Percentiles rank a stretch among this genome's conserved stretches.
These are phyloP conservation scores for Anoplopoma fimbria DNA, from an alignment of 2,113 vertebrate species.

Conservation along the genomic window DNA sequence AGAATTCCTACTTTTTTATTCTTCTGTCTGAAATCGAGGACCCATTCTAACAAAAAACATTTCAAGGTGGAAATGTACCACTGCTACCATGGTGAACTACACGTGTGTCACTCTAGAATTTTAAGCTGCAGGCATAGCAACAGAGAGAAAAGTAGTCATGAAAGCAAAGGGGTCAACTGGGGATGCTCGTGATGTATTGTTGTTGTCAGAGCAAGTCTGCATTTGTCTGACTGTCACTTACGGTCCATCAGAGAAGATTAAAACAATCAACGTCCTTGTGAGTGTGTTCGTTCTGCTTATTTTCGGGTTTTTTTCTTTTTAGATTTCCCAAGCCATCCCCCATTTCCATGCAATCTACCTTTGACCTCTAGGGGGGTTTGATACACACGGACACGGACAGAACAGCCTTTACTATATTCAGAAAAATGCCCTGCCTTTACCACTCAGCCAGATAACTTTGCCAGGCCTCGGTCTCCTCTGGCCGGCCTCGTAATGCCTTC, in stretches of 20 bases:
- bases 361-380: too few relatives aligned
- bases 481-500: conserved; percentile 50
- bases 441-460: conserved; percentile 37
- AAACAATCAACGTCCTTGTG: conserved; percentile 17
- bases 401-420: background rate
- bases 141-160: background rate
- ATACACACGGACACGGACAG: background rate
- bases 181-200: background rate
- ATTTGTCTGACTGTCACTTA: conserved; percentile 13
- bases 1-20: background rate
- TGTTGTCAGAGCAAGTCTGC: conserved; percentile 16
- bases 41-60: background rate
- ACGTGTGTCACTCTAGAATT: background rate
- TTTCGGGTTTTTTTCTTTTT: background rate
- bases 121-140: background rate
- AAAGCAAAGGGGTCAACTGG: conserved; percentile 1
- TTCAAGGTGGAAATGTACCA: background rate
- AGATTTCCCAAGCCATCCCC: conserved; percentile 15
- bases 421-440: background rate
- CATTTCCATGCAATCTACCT: too few relatives aligned
- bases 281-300: conserved; percentile 18
- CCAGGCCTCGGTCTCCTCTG: conserved; percentile 63
- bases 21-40: background rate
- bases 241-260: background rate
- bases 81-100: background rate